These are phyloP conservation scores for Conus canariensis DNA, from an alignment of 2,888 invertebrate genomes.

Conservation along the genomic window DNA sequence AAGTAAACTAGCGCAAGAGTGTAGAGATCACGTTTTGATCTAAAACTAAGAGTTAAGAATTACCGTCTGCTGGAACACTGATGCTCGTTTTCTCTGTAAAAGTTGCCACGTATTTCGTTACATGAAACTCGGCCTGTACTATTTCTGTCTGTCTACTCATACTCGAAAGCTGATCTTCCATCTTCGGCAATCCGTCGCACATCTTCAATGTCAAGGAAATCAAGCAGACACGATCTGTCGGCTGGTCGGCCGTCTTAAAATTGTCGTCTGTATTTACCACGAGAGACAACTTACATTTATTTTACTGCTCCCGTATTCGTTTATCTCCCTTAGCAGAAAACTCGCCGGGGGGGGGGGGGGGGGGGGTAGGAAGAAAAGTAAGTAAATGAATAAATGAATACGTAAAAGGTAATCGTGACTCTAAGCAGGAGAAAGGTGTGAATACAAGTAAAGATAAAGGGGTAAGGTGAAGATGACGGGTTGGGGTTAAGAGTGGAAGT, in stretches of 20 bases:
- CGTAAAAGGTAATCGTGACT: no score
- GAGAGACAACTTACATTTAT: not conserved
- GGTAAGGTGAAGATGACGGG: no score
- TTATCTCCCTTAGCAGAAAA: no score
- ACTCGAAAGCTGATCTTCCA: not conserved
- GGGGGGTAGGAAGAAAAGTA: no score
- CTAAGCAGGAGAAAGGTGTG: no score
- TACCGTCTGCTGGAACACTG: not conserved
- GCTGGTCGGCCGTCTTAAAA: not conserved
- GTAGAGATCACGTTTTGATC: no score
- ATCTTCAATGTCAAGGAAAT: not conserved
- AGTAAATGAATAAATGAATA: no score
- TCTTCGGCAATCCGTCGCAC: not conserved
- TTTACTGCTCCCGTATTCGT: not conserved
- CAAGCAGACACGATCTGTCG: not conserved
- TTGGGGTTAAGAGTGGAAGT: not conserved
- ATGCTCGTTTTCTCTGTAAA: not conserved
- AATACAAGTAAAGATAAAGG: not conserved
- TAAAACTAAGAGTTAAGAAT: no score
- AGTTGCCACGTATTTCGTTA: not conserved
- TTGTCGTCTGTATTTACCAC: not conserved
- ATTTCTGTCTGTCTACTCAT: constrained; percentile 22
- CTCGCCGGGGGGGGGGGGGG: no score
- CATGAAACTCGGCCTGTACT: not conserved
- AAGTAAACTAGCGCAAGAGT: no score